phyloP scores from a whole-genome alignment of 2,113 vertebrate species.

The Phalacrocorax aristotelis region DNA sequence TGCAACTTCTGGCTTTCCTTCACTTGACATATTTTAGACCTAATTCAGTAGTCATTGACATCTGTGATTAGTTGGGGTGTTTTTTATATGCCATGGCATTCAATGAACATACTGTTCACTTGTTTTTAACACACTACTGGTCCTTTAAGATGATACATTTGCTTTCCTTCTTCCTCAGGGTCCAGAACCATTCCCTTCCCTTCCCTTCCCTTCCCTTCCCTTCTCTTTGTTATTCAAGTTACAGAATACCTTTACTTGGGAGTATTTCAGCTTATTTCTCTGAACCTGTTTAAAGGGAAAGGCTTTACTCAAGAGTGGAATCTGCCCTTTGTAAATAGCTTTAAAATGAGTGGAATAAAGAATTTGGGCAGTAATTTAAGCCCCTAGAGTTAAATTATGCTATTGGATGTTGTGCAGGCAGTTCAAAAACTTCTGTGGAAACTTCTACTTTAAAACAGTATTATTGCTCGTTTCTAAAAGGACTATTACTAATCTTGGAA shows the following conservation, averaged over 20 bases:
- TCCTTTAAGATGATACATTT: neutral
- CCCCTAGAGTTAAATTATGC: neutral
- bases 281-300: neutral
- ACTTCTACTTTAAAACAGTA: neutral
- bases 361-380: neutral
- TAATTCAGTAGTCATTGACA: conserved; percentile 11
- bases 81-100: neutral
- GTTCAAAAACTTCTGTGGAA: neutral
- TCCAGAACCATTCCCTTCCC: neutral
- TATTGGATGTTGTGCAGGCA: neutral
- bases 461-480: neutral
- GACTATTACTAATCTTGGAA: neutral
- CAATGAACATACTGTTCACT: neutral
- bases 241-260: neutral
- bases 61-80: neutral
- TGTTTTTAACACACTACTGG: neutral
- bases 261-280: neutral
- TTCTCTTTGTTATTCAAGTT: neutral
- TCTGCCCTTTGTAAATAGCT: neutral
- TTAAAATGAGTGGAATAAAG: neutral
- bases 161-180: neutral
- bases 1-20: conserved; percentile 5
- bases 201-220: neutral
- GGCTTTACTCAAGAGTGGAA: neutral
- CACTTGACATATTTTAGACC: conserved; percentile 7